A percentile compares a stretch with the other conserved stretches of the same genome.
These are phyloP conservation scores for Microtus oregoni DNA, from an alignment of 2,113 vertebrate species.

Conservation along the genomic window DNA sequence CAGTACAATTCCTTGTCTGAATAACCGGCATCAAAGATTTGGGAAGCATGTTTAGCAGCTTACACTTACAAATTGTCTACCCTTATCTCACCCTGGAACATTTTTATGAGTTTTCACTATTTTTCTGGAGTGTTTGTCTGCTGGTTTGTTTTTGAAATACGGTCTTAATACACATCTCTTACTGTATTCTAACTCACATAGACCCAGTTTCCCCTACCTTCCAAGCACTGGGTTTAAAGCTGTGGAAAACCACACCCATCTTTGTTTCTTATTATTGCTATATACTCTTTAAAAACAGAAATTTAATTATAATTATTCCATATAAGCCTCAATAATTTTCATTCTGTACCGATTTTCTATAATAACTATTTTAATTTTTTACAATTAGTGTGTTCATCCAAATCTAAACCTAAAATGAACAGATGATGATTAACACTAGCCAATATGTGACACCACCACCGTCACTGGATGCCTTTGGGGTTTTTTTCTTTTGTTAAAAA, in stretches of 20 bases:
- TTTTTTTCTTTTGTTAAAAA: neutral
- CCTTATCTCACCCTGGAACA: neutral
- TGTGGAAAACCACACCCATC: too few relatives aligned
- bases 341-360: neutral
- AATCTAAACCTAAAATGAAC: neutral
- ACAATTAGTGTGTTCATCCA: neutral
- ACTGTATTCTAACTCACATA: neutral
- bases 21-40: neutral
- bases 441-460: neutral
- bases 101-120: neutral
- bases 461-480: neutral
- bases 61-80: neutral
- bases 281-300: neutral
- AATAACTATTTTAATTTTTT: constrained; percentile 42
- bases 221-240: neutral
- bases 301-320: constrained; percentile 7
- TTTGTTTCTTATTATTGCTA: neutral
- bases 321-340: neutral
- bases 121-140: constrained; percentile 5
- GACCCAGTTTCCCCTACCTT: neutral
- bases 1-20: neutral
- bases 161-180: neutral
- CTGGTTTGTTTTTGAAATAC: neutral
- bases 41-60: neutral
- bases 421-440: neutral